These are phyloP conservation scores for Diploscapter pachys DNA, from an alignment of 1,140 invertebrate genomes.

Conservation along the genomic window DNA sequence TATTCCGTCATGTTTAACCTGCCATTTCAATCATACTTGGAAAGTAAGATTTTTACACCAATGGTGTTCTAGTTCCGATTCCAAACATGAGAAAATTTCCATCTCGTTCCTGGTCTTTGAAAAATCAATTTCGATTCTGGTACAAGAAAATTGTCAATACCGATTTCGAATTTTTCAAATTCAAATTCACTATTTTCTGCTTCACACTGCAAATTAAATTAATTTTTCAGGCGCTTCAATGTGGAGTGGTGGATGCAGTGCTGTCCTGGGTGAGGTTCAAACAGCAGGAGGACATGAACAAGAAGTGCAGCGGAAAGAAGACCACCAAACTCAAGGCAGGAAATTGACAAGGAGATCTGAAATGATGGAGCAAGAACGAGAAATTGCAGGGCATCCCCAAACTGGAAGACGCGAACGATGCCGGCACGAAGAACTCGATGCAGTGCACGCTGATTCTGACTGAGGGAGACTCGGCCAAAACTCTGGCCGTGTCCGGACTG, in stretches of 20 bases:
- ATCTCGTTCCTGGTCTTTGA: too few relatives aligned
- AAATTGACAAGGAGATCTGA: background rate
- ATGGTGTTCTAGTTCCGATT: too few relatives aligned
- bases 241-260: conserved; percentile 86
- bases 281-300: conserved; percentile 73
- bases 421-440: conserved; percentile 78
- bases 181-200: too few relatives aligned
- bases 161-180: background rate
- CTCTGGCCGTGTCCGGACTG: conserved; percentile 90
- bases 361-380: background rate
- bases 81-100: too few relatives aligned
- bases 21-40: too few relatives aligned
- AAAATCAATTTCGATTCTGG: too few relatives aligned
- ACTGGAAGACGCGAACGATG: conserved; percentile 97
- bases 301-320: conserved; percentile 80
- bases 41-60: too few relatives aligned
- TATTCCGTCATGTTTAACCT: too few relatives aligned
- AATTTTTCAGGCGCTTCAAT: conserved; percentile 67
- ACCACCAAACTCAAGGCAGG: conserved; percentile 77
- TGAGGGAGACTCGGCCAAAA: conserved; percentile 99
- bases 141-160: background rate
- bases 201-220: too few relatives aligned
- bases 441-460: conserved; percentile 94
- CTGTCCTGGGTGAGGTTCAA: conserved; percentile 94
- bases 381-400: conserved; percentile 74